Percentiles rank a stretch among this genome's conserved stretches.
These are phyloP conservation scores for Thereva nobilitata DNA, from an alignment of 2,888 invertebrate genomes.

Conservation along the genomic window DNA sequence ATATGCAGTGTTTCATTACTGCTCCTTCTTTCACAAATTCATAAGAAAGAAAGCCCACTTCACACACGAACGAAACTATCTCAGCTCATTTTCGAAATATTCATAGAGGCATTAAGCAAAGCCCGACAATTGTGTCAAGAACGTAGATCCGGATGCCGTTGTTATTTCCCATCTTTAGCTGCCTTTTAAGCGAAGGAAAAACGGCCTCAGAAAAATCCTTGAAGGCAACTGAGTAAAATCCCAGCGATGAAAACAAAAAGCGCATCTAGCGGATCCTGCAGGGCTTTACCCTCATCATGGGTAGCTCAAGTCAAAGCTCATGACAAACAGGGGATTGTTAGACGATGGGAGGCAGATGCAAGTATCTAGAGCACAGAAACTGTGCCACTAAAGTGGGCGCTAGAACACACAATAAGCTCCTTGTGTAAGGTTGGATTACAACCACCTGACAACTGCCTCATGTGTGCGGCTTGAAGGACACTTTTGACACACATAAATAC, in stretches of 20 bases:
- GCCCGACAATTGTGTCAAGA: slow-evolving; percentile 32
- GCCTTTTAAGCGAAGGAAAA: slow-evolving; percentile 15
- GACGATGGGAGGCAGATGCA: background rate
- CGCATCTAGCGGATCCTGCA: slow-evolving; percentile 23
- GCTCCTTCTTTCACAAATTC: too few relatives aligned
- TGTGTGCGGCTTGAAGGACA: background rate
- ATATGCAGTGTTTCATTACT: too few relatives aligned
- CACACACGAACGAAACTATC: too few relatives aligned
- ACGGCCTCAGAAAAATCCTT: slow-evolving; percentile 19
- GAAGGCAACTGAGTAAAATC: slow-evolving; percentile 11
- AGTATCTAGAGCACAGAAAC: slow-evolving; percentile 25
- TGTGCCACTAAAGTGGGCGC: slow-evolving; percentile 24
- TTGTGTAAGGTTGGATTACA: slow-evolving; percentile 22
- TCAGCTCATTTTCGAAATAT: too few relatives aligned
- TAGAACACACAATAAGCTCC: slow-evolving; percentile 18
- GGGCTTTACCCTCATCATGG: slow-evolving; percentile 9
- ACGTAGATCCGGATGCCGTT: slow-evolving; percentile 28
- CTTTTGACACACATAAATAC: slow-evolving; percentile 27
- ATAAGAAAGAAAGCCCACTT: too few relatives aligned
- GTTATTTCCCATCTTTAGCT: slow-evolving; percentile 19
- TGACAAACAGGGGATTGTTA: slow-evolving; percentile 24
- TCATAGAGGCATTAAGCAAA: slow-evolving; percentile 1
- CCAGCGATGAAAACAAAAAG: slow-evolving; percentile 20
- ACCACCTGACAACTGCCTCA: slow-evolving; percentile 11
- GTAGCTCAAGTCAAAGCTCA: slow-evolving; percentile 22